These are phyloP conservation scores for Luehdorfia chinensis DNA, from an alignment of 1,140 invertebrate genomes.

Conservation along the genomic window DNA sequence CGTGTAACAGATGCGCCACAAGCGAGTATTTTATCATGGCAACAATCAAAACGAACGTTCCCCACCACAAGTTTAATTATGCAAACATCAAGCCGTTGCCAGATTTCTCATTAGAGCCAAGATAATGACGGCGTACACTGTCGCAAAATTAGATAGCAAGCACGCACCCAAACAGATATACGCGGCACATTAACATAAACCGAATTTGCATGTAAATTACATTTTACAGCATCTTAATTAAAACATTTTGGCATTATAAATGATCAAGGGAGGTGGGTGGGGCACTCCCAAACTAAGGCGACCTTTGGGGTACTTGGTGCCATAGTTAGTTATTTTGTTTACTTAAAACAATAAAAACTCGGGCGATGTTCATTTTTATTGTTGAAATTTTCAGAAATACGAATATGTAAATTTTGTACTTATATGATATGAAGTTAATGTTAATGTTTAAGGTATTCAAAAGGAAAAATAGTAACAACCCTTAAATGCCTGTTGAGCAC, in stretches of 20 bases:
- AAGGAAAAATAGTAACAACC: too few species aligned
- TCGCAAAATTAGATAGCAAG: conserved; percentile 75
- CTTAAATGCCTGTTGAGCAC: too few species aligned
- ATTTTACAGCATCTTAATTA: conserved; percentile 80
- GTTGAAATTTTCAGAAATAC: too few species aligned
- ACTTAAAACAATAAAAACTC: not conserved
- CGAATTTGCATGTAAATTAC: conserved; percentile 79
- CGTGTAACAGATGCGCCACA: conserved; percentile 34
- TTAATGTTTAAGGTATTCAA: too few species aligned
- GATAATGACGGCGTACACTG: conserved; percentile 76
- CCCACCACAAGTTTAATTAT: conserved; percentile 74
- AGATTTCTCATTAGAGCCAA: conserved; percentile 76
- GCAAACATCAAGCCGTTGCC: conserved; percentile 74
- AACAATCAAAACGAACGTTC: conserved; percentile 70
- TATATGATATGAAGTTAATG: too few species aligned
- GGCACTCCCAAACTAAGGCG: conserved; percentile 55
- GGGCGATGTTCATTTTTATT: too few species aligned
- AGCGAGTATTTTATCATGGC: conserved; percentile 63
- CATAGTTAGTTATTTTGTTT: conserved; percentile 58
- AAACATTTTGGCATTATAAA: conserved; percentile 80
- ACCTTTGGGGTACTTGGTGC: conserved; percentile 36
- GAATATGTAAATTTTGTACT: too few species aligned
- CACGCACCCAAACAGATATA: conserved; percentile 76
- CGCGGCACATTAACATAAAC: conserved; percentile 78
- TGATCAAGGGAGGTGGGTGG: conserved; percentile 67